Evolutionary conservation across 2,113 vertebrate genomes (phyloP).

Genomic region (Maccullochella peelii): DNA sequence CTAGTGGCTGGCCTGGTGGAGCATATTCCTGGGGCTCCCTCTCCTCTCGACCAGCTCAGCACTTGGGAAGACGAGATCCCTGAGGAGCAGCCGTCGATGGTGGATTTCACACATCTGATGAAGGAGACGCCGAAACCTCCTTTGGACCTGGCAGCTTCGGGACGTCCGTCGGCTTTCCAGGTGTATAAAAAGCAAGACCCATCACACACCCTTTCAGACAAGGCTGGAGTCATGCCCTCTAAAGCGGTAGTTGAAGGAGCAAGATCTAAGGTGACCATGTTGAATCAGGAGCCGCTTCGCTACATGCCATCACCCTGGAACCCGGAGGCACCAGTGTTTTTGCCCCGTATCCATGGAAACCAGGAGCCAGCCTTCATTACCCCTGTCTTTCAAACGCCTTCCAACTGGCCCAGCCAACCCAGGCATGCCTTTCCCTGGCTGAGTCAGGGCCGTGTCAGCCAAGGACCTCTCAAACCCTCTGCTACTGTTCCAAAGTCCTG

Average conservation of each 20-base stretch:
- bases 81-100: conserved; percentile 4
- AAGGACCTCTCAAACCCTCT: conserved; percentile 78
- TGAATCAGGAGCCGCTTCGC: conserved; percentile 25
- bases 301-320: conserved; percentile 84
- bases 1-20: conserved; percentile 3
- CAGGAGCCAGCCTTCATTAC: conserved; percentile 86
- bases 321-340: conserved; percentile 85
- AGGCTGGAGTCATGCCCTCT: background rate
- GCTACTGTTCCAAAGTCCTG: conserved; percentile 84
- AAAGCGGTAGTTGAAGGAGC: conserved; percentile 30
- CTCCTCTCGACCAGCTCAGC: conserved; percentile 48
- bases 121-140: conserved; percentile 42
- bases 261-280: conserved; percentile 42
- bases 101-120: conserved; percentile 77
- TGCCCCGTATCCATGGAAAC: conserved; percentile 70
- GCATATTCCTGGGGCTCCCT: conserved; percentile 32
- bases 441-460: conserved; percentile 56
- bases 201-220: background rate
- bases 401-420: conserved; percentile 78
- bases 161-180: conserved; percentile 82
- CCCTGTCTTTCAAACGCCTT: conserved; percentile 84
- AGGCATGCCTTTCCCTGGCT: conserved; percentile 66
- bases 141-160: conserved; percentile 64
- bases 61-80: conserved; percentile 20
- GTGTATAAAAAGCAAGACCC: conserved; percentile 79